A percentile compares a stretch with the other conserved stretches of the same genome.
Conservation (phyloP, 2,888 invertebrate species). For the Diadegma fenestrale region DNA sequence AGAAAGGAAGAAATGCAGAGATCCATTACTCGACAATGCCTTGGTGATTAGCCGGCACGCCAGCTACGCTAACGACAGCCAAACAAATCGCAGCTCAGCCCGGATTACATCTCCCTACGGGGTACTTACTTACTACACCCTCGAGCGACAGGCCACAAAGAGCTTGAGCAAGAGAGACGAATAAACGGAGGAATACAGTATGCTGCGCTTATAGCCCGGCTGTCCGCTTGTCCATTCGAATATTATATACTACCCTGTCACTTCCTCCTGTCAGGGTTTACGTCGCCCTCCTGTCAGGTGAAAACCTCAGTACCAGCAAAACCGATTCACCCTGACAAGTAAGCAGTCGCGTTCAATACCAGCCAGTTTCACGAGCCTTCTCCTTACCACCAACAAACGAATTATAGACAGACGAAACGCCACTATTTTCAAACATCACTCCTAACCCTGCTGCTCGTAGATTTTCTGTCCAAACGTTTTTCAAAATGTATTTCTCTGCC, state of each 20-base stretch:
- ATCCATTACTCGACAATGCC: constrained; percentile 82
- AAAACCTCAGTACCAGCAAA: constrained; percentile 60
- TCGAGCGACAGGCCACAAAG: constrained; percentile 54
- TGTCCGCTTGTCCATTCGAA: constrained; percentile 71
- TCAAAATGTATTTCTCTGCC: neutral
- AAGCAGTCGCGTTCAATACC: neutral
- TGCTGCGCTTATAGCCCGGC: constrained; percentile 54
- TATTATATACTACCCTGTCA: constrained; percentile 77
- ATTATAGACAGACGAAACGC: constrained; percentile 40
- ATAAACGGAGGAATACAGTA: constrained; percentile 18
- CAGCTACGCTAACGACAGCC: constrained; percentile 80
- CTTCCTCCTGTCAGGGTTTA: constrained; percentile 75
- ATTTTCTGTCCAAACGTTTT: constrained; percentile 36
- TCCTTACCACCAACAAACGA: constrained; percentile 18
- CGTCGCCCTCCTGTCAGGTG: constrained; percentile 77
- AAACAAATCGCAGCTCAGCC: constrained; percentile 82
- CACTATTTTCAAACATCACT: constrained; percentile 39
- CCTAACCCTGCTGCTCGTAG: neutral
- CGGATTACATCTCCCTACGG: constrained; percentile 79
- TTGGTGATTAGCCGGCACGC: constrained; percentile 79
- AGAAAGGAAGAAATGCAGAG: constrained; percentile 60
- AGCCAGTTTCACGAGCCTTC: neutral
- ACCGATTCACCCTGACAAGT: constrained; percentile 41
- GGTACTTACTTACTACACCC: constrained; percentile 69
- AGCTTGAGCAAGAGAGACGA: constrained; percentile 25